Evolutionary conservation across 2,797 vertebrate genomes (phyloP), one percentile per base, ranked within the genome.

Genomic region (Myotis findleyi): DNA sequence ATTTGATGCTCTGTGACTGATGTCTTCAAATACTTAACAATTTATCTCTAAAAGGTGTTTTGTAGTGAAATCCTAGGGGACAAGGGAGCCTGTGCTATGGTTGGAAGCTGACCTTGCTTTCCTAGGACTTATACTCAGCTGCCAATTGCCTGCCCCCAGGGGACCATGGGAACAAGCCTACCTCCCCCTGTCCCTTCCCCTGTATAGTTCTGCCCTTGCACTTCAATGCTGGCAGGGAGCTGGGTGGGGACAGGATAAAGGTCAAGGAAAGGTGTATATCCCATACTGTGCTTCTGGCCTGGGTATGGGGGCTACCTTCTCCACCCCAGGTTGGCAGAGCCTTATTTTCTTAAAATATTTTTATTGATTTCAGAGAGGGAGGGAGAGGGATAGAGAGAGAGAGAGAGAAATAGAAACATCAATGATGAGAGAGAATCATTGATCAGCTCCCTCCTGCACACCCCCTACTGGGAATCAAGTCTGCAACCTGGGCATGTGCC

Each of bases 221-320:
- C 13, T 38, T 68, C 18, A 20, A 25, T 21, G 21, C 27, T 53
- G 41, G 36, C 1, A 41, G 30, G 4, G 3, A 69, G 25, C 4
- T 62, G 16, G 2, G 1, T 36, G 17, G 20, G 27, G 2, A 3
- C 7, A 20, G 0, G 0, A 13, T 17, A 30, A 62, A 2, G 20
- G 21, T n/a, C 5, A 51, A 38, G 30, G 14, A 13, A 47, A 20
- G 2, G 5, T 33, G 0, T 30, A 4, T 7, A 57, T 3, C 3
- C 12, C 17, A n/a, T 0, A 3, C 9, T 36, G 3, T 18, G 44
- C 44, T 72, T 47, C 10, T 12, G 8, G 21, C 10, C 4, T 51
- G 16, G 21, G 16, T 27, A 2, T 13, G 1, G 41, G 4, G 4
- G 0, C 3, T 2, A 4, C 2, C 2, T 16, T 47, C 13, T 38